Base-by-base conservation (phyloP, 2,888 invertebrate species). In the Acleris laterana region DNA sequence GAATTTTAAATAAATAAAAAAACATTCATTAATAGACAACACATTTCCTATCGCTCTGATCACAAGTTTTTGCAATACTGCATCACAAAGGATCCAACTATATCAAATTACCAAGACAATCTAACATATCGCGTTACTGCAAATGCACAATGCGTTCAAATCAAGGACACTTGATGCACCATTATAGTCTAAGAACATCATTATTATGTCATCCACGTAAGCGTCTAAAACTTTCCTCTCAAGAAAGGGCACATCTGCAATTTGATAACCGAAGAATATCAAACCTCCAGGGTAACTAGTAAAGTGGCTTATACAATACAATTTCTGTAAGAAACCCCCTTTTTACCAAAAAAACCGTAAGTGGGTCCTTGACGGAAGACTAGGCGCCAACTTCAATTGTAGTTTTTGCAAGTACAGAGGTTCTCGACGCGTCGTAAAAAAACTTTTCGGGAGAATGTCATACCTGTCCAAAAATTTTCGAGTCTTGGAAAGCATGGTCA, bases 311-410 rank as follows among this genome's bases (percentile, higher is more conserved):
- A 13, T 11, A 13, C 32, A 38, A 38, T 38, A 38, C 11, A 38
- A 38, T 3, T 38, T 38, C 38, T 38, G 13, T 38, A 38, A 38
- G 5, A 38, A 9, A 38, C 13, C 4, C 38, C 38, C 38, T 38
- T 38, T 38, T 38, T 38, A 13, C 38, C 3, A 13, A 38, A 38
- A 38, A 38, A 32, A 1, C 4, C 38, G 1, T 38, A 69, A 71
- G 74, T 73, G 69, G 2, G 70, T 59, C 58, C 62, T 70, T 78
- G 78, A 82, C 78, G 78, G 71, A 77, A 79, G 71, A 63, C 78
- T 81, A 81, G 83, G 82, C 83, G 83, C 82, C 83, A 77, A 71
- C 58, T 32, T 77, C 76, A 78, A 79, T 75, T 9, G 42, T 42
- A 32, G 32, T n/a, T 60, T 64, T 64, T 58, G 17, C 25, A 17